Evolutionary conservation across 2,888 invertebrate species (phyloP).

Genomic region (Trichogramma evanescens): DNA sequence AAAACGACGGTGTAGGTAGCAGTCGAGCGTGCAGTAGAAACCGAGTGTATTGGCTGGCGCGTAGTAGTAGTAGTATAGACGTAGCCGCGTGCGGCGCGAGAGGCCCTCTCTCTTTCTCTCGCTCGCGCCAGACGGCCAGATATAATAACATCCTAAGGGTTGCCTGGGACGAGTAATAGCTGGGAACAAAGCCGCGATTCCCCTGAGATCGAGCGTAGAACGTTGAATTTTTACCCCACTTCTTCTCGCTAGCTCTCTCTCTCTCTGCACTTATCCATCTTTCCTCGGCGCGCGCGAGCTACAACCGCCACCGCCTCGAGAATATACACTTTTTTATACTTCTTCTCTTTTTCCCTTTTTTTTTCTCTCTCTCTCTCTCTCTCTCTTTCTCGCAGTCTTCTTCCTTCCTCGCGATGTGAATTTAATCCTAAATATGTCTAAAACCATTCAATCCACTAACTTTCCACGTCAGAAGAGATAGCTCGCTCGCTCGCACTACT

Average conservation of each 20-base stretch:
- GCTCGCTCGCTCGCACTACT: not conserved
- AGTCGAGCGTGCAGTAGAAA: no score
- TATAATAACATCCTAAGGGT: constrained; percentile 48
- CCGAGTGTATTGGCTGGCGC: no score
- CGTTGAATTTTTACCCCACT: constrained; percentile 24
- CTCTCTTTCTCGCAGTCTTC: constrained; percentile 14
- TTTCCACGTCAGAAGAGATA: not conserved
- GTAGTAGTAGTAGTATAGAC: no score
- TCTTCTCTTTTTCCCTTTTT: constrained; percentile 15
- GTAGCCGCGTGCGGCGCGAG: no score
- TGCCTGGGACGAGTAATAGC: constrained; percentile 45
- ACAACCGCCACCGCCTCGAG: not conserved
- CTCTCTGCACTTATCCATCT: constrained; percentile 23
- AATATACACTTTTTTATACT: not conserved
- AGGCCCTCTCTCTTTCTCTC: not conserved
- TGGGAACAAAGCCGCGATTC: constrained; percentile 46
- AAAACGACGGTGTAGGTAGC: no score
- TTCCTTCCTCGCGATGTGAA: constrained; percentile 35
- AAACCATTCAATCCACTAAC: constrained; percentile 31
- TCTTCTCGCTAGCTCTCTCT: constrained; percentile 14
- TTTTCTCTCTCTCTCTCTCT: no score
- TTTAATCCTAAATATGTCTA: constrained; percentile 44
- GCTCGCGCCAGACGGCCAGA: constrained; percentile 37
- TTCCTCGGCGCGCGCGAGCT: constrained; percentile 7
- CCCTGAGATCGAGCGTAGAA: constrained; percentile 31